Evolutionary conservation across 2,797 vertebrate species (phyloP).

Genomic region (Cossypha heuglini): DNA sequence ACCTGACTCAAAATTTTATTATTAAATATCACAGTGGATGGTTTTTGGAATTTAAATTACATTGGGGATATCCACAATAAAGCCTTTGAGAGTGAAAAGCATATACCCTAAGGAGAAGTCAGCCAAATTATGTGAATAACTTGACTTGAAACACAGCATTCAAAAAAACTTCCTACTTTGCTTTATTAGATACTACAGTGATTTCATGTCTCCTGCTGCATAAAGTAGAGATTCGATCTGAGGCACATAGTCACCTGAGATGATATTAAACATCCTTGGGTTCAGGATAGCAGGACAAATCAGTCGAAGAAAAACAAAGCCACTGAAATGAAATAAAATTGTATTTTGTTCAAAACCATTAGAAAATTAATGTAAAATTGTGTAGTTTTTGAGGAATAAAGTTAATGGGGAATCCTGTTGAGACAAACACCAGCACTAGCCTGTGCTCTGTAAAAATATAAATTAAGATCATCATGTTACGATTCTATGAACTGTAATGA

Average conservation of each 20-base stretch:
- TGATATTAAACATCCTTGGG: constrained; percentile 98
- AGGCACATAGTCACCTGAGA: constrained; percentile 85
- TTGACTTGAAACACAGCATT: background rate
- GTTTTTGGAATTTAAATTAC: background rate
- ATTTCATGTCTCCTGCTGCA: background rate
- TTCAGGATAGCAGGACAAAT: constrained; percentile 98
- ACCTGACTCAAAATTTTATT: background rate
- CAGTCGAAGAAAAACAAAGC: constrained; percentile 96
- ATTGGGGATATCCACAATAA: background rate
- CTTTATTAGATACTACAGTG: background rate
- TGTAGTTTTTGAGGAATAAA: background rate
- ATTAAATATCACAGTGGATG: background rate
- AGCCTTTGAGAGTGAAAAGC: background rate
- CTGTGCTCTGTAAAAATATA: background rate
- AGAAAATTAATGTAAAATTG: background rate
- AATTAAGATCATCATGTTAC: background rate
- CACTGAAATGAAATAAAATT: constrained; percentile 77
- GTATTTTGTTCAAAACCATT: background rate
- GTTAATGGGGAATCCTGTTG: background rate
- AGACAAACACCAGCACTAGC: background rate
- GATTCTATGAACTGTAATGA: background rate
- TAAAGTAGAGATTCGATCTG: background rate
- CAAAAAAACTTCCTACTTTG: background rate
- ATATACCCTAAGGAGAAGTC: background rate
- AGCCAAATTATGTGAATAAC: background rate